Percentiles rank a stretch among this genome's conserved stretches.
These are phyloP conservation scores for Aphelenchoides besseyi DNA, from an alignment of 1,140 invertebrate genomes.

Conservation along the genomic window DNA sequence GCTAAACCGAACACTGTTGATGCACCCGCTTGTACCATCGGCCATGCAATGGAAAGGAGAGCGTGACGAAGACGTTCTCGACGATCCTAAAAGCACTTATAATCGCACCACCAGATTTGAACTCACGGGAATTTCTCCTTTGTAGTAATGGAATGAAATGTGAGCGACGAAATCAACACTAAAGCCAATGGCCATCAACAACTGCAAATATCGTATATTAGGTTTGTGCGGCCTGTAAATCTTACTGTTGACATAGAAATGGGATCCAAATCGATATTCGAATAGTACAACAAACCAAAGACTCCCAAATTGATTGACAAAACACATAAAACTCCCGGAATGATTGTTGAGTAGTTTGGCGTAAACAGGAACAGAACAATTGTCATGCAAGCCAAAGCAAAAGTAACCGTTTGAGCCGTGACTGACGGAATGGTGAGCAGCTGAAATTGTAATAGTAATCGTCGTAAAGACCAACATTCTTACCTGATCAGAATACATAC, in stretches of 20 bases:
- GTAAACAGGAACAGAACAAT: conserved; percentile 64
- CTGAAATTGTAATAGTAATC: conserved; percentile 45
- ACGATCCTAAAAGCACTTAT: conserved; percentile 66
- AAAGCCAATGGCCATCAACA: conserved; percentile 66
- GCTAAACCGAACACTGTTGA: conserved; percentile 86
- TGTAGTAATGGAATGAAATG: conserved; percentile 67
- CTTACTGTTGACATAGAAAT: conserved; percentile 64
- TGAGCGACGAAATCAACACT: conserved; percentile 66
- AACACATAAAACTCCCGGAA: conserved; percentile 63
- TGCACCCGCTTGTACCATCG: conserved; percentile 88
- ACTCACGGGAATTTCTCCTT: conserved; percentile 64
- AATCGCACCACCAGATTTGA: too few relatives aligned
- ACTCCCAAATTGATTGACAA: conserved; percentile 64
- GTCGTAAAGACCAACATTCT: not conserved
- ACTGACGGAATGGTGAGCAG: conserved; percentile 64
- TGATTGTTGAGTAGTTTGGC: conserved; percentile 63
- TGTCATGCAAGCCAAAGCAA: conserved; percentile 64
- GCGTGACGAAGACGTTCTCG: conserved; percentile 79
- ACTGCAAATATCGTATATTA: not conserved
- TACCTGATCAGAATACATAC: conserved; percentile 61
- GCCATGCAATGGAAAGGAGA: conserved; percentile 81
- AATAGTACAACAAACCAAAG: conserved; percentile 64
- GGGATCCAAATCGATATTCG: conserved; percentile 66
- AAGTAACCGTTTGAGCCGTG: conserved; percentile 64
- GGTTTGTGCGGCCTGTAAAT: not conserved